Percentiles rank a stretch among this genome's conserved stretches.
Evolutionary conservation across 2,797 vertebrate species (phyloP).

Genomic region (Astyanax mexicanus): DNA sequence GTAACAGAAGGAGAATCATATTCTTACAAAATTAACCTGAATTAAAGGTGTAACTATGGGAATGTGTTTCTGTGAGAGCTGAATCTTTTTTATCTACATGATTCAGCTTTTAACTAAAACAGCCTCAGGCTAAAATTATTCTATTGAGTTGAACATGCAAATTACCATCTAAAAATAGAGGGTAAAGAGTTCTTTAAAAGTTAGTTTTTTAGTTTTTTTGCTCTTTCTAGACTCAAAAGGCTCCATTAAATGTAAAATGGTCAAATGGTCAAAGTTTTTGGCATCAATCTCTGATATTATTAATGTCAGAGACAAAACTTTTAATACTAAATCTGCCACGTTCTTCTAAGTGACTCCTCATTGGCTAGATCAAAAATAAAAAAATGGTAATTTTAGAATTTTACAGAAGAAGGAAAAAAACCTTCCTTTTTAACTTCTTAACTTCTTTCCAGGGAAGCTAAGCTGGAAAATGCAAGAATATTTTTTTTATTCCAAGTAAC

Average conservation of each 20-base stretch:
- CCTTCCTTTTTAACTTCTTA: too few species aligned
- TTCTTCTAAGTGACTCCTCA: too few species aligned
- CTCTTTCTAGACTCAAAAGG: background rate
- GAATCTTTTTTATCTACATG: constrained; percentile 16
- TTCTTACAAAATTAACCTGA: background rate
- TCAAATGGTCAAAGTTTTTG: too few species aligned
- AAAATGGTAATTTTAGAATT: too few species aligned
- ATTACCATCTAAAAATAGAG: background rate
- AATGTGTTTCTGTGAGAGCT: background rate
- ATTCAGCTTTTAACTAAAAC: background rate
- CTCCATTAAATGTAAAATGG: constrained; percentile 11
- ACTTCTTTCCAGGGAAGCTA: too few species aligned
- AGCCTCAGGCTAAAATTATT: constrained; percentile 6
- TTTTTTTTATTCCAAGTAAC: too few species aligned
- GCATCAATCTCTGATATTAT: constrained; percentile 34
- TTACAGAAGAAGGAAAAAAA: too few species aligned
- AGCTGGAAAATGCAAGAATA: too few species aligned
- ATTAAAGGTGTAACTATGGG: background rate
- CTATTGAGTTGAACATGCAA: constrained; percentile 8
- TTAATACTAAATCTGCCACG: background rate
- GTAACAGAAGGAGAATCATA: background rate
- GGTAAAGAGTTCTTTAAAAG: too few species aligned
- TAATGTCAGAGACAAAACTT: constrained; percentile 9
- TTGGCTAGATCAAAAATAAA: too few species aligned
- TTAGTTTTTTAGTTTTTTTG: background rate